These are phyloP conservation scores for Kryphioiulus occultus DNA, from an alignment of 2,888 invertebrate species.

Conservation along the genomic window DNA sequence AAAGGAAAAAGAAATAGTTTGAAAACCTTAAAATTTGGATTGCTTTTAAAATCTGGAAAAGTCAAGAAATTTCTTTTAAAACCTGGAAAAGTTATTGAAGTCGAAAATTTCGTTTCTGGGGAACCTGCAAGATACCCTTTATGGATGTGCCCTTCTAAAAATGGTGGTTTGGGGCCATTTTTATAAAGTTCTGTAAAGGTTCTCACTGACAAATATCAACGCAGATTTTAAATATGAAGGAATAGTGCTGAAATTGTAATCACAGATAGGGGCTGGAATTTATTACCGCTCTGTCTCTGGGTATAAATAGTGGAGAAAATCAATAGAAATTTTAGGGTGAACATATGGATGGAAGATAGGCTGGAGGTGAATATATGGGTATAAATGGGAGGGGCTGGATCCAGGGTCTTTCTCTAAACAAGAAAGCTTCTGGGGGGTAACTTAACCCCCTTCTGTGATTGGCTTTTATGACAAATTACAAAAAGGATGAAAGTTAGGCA, in stretches of 20 bases:
- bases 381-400: conserved; percentile 43
- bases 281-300: conserved; percentile 8
- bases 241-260: conserved; percentile 42
- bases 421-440: conserved; percentile 42
- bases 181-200: too few relatives aligned
- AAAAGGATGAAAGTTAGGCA: conserved; percentile 44
- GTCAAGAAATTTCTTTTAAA: too few relatives aligned
- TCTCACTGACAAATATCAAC: conserved; percentile 18
- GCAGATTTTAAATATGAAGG: neutral
- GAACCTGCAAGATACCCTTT: too few relatives aligned
- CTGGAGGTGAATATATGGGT: neutral
- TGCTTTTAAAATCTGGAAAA: too few relatives aligned
- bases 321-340: neutral
- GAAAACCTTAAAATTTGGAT: too few relatives aligned
- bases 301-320: conserved; percentile 42
- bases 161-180: too few relatives aligned
- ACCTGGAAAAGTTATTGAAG: too few relatives aligned
- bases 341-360: neutral
- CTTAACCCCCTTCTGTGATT: conserved; percentile 47
- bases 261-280: conserved; percentile 41
- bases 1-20: too few relatives aligned
- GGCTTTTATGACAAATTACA: conserved; percentile 47
- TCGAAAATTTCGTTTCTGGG: too few relatives aligned
- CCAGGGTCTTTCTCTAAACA: conserved; percentile 21
- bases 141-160: too few relatives aligned